Evolutionary conservation across 2,797 vertebrate genomes (phyloP), one percentile per base, ranked within the genome.

Genomic region (Darevskia nairensis): DNA sequence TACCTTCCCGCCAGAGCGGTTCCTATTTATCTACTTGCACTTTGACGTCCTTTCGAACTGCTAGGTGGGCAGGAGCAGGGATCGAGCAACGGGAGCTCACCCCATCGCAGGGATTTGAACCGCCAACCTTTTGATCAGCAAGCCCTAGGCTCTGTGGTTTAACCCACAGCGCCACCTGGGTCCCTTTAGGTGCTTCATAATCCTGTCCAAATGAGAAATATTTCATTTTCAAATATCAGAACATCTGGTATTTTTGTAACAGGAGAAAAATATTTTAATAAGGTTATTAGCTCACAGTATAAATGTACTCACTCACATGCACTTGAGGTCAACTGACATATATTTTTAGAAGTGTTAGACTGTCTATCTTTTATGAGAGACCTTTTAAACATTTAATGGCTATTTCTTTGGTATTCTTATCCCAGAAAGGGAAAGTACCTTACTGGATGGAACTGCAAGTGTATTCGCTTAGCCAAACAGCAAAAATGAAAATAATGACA

Each of bases 361-460:
- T 39, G 21, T 61, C n/a, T 68, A 32, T 86, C 29, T 68, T 86
- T 85, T 86, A 66, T 68, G 39, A 55, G n/a, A 50, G 41, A 69
- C 44, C 44, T 21, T 92, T 88, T 66, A 55, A 27, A 39, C 25
- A 17, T 80, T 80, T 64, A 2, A 29, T 72, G 0, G 11, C 25
- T 84, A 17, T 61, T 86, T 19, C 27, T 82, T 59, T 90, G 91
- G 69, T 55, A 81, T 2, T 84, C 69, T 6, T 86, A 1, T 2
- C 3, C 5, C 35, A 72, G 3, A 83, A 32, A 86, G 46, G 0
- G 50, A 72, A 74, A 29, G 71, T 55, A 86, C 9, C 1, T 13
- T 5, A 41, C 6, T 35, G 71, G 29, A 0, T 13, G 8, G 0
- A 39, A 29, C 23, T 55, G 29, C 41, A 17, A 50, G 25, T 8